Percentiles rank a stretch among this genome's conserved stretches.
Evolutionary conservation across 1,140 invertebrate genomes (phyloP).

Genomic region (Rhynchophorus ferrugineus): DNA sequence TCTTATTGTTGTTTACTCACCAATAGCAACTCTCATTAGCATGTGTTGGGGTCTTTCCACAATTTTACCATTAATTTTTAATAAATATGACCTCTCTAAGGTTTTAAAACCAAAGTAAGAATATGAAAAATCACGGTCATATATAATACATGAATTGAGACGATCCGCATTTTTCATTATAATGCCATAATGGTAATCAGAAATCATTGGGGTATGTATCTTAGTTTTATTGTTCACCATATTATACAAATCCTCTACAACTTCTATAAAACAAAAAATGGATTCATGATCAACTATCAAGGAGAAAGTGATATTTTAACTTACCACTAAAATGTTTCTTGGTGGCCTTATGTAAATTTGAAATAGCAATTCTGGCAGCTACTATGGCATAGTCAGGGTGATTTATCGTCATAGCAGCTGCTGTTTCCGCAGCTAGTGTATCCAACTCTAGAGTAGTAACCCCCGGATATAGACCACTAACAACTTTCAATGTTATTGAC

Average conservation of each 20-base stretch:
- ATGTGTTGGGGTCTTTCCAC: constrained; percentile 97
- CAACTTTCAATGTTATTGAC: constrained; percentile 75
- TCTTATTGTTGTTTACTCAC: too few species aligned
- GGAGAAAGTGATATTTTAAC: not conserved
- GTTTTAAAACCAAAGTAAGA: constrained; percentile 99
- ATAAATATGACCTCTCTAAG: constrained; percentile 88
- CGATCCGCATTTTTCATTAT: constrained; percentile 81
- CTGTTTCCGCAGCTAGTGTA: constrained; percentile 93
- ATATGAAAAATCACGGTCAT: constrained; percentile 95
- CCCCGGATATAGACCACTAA: constrained; percentile 88
- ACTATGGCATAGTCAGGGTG: constrained; percentile 96
- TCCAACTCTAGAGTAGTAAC: constrained; percentile 95
- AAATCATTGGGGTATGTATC: constrained; percentile 72
- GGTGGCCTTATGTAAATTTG: constrained; percentile 96
- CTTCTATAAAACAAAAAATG: constrained; percentile 53
- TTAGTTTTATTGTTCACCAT: constrained; percentile 68
- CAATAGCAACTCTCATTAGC: constrained; percentile 96
- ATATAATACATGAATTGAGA: constrained; percentile 94
- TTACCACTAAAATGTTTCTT: constrained; percentile 63
- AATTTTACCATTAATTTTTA: constrained; percentile 91
- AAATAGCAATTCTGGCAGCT: constrained; percentile 91
- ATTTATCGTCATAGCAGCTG: constrained; percentile 90
- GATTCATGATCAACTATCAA: too few species aligned
- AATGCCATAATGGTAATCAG: constrained; percentile 73
- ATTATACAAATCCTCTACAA: constrained; percentile 80